Evolutionary conservation across 2,113 vertebrate species (phyloP), one percentile per base, ranked within the genome.

Genomic region (Quiscalus mexicanus): DNA sequence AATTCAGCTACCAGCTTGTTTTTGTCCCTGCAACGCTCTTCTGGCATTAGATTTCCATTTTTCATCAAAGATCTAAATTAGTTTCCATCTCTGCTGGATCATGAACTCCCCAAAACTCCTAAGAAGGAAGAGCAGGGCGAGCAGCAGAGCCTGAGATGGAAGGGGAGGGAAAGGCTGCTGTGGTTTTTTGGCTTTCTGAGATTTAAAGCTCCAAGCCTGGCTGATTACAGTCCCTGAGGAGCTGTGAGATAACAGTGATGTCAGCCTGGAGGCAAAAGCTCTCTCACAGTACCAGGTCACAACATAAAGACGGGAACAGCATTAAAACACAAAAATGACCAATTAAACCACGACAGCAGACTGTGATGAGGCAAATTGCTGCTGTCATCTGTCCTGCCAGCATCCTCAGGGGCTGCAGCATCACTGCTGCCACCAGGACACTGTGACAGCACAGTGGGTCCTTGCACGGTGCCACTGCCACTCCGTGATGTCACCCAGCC

Each of bases 321-420:
- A 59, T 6, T 7, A 44, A 27, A 65, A 17, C 5, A 5, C 4
- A 2, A 39, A 56, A 39, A 10, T 3, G 13, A 15, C 42, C 4
- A 13, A 6, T 42, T 4, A 47, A 77, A 50, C 17, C 63, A 3
- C 21, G 25, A 3, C 6, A 20, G 2, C 3, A 30, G 75, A 7
- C 39, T 47, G 25, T 4, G 21, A 8, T 0, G 6, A 64, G 42
- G 45, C 45, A 55, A 60, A 62, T 0, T 0, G 1, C 20, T 4
- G 8, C 0, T n/a, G 28, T 12, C 49, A 18, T 1, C 8, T 0
- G 17, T 27, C 21, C 24, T 3, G 3, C 4, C 13, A 15, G 24
- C 1, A 0, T 11, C 2, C 50, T 7, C 5, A 5, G 45, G 45
- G 39, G 49, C 79, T 55, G 89, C 86, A 59, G 75, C 2, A 12